Conservation (phyloP, 2,113 vertebrate species). For the Sinocyclocheilus maitianheensis region DNA sequence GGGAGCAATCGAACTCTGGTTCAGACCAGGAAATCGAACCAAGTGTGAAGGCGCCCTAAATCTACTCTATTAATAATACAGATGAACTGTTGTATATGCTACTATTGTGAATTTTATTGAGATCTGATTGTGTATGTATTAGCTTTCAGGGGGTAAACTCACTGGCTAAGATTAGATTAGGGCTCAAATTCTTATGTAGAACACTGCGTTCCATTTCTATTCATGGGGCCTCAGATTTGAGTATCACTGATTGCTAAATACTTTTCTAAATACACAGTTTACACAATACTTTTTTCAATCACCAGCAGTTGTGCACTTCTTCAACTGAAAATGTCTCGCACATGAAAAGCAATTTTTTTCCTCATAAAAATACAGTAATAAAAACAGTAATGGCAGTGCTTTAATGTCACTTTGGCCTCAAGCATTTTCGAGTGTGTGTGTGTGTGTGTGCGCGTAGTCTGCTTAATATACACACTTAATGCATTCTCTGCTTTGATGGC, state of each 20-base stretch:
- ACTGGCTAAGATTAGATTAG: neutral
- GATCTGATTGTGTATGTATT: neutral
- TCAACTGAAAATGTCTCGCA: conserved; percentile 15
- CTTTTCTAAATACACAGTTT: conserved; percentile 23
- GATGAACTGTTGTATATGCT: no score
- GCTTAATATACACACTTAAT: conserved; percentile 36
- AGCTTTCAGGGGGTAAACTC: neutral
- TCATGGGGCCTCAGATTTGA: neutral
- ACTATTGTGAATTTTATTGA: neutral
- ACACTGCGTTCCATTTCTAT: neutral
- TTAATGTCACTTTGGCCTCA: neutral
- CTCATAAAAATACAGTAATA: conserved; percentile 35
- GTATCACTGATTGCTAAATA: conserved; percentile 15
- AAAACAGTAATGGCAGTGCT: conserved; percentile 39
- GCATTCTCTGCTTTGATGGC: conserved; percentile 19
- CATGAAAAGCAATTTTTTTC: conserved; percentile 1
- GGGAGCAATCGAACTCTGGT: no score
- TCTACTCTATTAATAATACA: no score
- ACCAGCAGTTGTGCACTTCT: conserved; percentile 5
- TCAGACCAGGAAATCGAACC: no score
- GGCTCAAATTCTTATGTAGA: neutral
- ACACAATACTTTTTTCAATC: conserved; percentile 15
- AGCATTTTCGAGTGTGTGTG: conserved; percentile 5
- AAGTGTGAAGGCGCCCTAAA: no score
- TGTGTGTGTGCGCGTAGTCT: neutral